A percentile compares a stretch with the other conserved stretches of the same genome.
Conservation (phyloP, 1,140 invertebrate genomes). For the Pteromalus puparum region DNA sequence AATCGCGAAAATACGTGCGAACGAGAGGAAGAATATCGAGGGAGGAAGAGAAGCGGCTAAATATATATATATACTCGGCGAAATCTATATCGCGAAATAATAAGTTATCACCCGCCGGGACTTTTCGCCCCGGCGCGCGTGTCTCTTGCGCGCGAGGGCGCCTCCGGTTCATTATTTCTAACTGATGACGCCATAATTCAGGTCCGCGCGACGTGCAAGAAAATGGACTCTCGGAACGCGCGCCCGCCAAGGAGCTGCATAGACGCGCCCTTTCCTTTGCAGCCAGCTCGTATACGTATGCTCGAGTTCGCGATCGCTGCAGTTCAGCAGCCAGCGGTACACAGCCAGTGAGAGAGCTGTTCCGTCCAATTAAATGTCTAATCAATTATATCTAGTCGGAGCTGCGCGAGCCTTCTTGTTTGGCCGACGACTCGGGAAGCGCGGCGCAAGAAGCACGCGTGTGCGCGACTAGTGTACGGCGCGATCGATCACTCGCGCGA, state of each 20-base stretch:
- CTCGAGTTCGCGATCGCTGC: constrained; percentile 49
- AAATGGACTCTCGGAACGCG: constrained; percentile 63
- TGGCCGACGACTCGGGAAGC: constrained; percentile 29
- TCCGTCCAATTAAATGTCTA: constrained; percentile 67
- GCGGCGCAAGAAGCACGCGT: not conserved
- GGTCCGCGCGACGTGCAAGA: constrained; percentile 65
- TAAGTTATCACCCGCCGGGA: constrained; percentile 62
- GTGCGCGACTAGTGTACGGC: not conserved
- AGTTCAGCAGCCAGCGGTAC: not conserved
- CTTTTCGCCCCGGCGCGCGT: constrained; percentile 65
- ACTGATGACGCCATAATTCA: constrained; percentile 71
- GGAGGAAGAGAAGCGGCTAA: constrained; percentile 1
- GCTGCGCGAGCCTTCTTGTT: constrained; percentile 56
- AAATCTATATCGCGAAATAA: constrained; percentile 68
- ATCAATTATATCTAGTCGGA: constrained; percentile 61
- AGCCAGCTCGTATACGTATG: not conserved
- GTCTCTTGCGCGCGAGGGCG: constrained; percentile 56
- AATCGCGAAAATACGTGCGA: not conserved
- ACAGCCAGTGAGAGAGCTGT: constrained; percentile 37
- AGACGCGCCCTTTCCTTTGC: not conserved
- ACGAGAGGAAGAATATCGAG: constrained; percentile 14
- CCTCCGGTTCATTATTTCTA: constrained; percentile 68
- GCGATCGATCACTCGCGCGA: constrained; percentile 34
- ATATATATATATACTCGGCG: too few relatives aligned
- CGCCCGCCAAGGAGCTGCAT: not conserved